A percentile compares a stretch with the other conserved stretches of the same genome.
phyloP scores from a whole-genome alignment of 2,797 vertebrate genomes.

The Babyrousa celebensis region DNA sequence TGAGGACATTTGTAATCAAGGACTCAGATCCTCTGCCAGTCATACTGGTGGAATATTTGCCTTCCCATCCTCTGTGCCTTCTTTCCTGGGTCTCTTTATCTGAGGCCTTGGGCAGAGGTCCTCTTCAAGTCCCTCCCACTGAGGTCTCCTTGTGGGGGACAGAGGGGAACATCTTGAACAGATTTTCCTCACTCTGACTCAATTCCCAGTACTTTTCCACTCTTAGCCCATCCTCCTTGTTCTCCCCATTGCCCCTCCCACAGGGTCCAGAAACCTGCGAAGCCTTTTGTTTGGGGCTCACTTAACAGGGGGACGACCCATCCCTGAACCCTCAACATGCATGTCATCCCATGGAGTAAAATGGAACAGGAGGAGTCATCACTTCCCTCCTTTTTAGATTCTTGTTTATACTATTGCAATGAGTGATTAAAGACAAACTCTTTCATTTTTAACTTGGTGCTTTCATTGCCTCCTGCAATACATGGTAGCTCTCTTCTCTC shows the following conservation, averaged over 20 bases:
- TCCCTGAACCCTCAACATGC: background rate
- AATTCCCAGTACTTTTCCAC: background rate
- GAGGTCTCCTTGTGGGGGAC: background rate
- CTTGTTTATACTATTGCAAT: background rate
- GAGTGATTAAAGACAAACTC: background rate
- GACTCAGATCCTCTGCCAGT: fast-evolving
- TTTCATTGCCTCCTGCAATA: background rate
- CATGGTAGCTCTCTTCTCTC: background rate
- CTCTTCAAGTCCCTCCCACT: background rate
- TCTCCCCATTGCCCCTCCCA: fast-evolving
- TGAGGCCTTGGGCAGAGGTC: background rate
- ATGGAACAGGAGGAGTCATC: background rate
- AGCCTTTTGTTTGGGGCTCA: background rate
- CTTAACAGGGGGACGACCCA: background rate
- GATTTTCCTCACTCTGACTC: background rate
- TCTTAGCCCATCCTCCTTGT: background rate
- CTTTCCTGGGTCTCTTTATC: background rate
- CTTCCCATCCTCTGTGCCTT: background rate
- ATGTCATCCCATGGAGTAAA: background rate
- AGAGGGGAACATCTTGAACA: background rate
- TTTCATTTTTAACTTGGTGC: background rate
- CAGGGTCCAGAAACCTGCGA: background rate
- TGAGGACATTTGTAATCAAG: background rate
- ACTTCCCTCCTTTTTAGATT: background rate
- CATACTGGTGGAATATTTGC: background rate